These are phyloP conservation scores for Drosophila birchii DNA, from an alignment of 2,888 invertebrate species.

Conservation along the genomic window DNA sequence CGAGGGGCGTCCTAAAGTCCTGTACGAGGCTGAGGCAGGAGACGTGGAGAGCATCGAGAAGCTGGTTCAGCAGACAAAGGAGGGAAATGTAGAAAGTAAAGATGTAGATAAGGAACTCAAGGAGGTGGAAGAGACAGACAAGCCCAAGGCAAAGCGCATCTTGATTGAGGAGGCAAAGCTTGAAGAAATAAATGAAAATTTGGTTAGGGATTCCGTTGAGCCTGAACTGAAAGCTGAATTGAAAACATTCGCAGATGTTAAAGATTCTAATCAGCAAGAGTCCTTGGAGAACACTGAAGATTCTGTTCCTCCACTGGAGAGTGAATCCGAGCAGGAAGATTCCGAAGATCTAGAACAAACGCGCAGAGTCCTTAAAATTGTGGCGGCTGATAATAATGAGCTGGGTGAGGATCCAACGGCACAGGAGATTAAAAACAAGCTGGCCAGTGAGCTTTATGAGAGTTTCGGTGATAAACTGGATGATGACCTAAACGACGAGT, in stretches of 20 bases:
- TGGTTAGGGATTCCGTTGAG: background rate
- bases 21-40: conserved; percentile 39
- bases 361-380: conserved; percentile 16
- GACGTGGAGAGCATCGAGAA: conserved; percentile 12
- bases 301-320: conserved; percentile 4
- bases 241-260: background rate
- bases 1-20: conserved; percentile 51
- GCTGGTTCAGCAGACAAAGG: background rate
- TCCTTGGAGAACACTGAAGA: background rate
- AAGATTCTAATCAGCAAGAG: background rate
- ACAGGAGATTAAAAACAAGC: conserved; percentile 43
- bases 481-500: background rate
- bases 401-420: background rate
- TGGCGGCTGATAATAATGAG: conserved; percentile 16
- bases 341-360: conserved; percentile 35
- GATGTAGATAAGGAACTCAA: background rate
- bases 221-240: background rate
- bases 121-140: too few species aligned
- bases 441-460: conserved; percentile 53
- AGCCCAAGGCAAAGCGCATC: conserved; percentile 20
- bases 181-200: conserved; percentile 28
- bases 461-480: conserved; percentile 30
- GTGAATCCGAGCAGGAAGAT: conserved; percentile 37
- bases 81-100: background rate
- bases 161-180: conserved; percentile 32